Base-by-base conservation (phyloP, 2,888 invertebrate genomes). In the Tuberolachnus salignus region DNA sequence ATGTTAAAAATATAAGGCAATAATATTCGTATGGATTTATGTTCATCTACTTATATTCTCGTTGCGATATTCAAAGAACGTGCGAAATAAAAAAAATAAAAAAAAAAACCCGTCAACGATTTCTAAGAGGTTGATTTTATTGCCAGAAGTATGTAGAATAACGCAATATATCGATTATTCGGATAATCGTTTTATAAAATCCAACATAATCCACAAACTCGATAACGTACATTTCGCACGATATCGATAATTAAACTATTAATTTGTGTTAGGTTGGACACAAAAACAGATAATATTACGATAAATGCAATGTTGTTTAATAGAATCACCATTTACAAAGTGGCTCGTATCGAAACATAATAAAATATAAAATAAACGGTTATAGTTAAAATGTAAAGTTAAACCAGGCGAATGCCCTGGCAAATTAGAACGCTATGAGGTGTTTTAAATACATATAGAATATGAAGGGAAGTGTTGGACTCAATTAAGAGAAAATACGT, bases 401-500 rank as follows among this genome's bases (percentile, higher is more conserved):
- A 59, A 71, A 23, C 46, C 46, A n/a, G n/a, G n/a, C n/a, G n/a
- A n/a, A n/a, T n/a, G n/a, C n/a, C 16, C 1, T 1, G 57, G 14
- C 8, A 59, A n/a, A 71, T 59, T 59, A 14, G 1, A 71, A 59
- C 59, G 59, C 46, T 26, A 46, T 46, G 26, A 59, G 26, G 23
- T 13, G 4, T 10, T 0, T n/a, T n/a, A n/a, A n/a, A n/a, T 26
- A n/a, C 6, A 6, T 34, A 34, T 26, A n/a, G 46, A 59, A 46
- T n/a, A 8, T n/a, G 26, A 46, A 44, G 13, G 23, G 21, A 59
- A 46, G 26, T 59, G 19, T 19, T 71, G 26, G 59, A 71, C 26
- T 59, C 23, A 71, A 71, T 71, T 49, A 59, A 46, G n/a, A n/a
- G 46, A 71, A 46, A 71, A 59, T 26, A 46, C n/a, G 26, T n/a